These are phyloP conservation scores for Drosophila trichaetosa DNA, from an alignment of 2,888 invertebrate genomes.

Conservation along the genomic window DNA sequence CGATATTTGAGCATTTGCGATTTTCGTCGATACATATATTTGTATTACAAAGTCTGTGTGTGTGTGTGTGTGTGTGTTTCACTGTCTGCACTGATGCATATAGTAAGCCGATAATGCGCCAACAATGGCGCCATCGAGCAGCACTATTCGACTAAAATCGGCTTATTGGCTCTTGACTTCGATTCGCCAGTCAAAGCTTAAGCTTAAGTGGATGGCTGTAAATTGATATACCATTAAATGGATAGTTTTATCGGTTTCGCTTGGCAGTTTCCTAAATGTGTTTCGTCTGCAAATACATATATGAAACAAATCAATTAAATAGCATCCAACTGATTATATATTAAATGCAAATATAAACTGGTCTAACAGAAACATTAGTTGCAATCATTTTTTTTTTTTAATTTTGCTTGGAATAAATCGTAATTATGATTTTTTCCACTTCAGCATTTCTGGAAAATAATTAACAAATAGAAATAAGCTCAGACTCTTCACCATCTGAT, in stretches of 20 bases:
- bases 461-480: neutral
- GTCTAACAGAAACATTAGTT: neutral
- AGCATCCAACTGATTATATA: neutral
- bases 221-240: conserved; percentile 58
- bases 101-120: conserved; percentile 72
- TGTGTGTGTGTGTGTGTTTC: conserved; percentile 1
- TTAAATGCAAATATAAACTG: neutral
- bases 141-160: conserved; percentile 58
- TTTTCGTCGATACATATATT: conserved; percentile 1
- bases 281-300: neutral
- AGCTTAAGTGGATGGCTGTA: conserved; percentile 59
- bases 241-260: conserved; percentile 47
- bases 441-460: neutral
- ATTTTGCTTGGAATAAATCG: neutral
- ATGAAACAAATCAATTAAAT: neutral
- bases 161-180: conserved; percentile 73
- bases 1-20: conserved; percentile 5
- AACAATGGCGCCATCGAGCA: conserved; percentile 69
- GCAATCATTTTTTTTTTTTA: neutral
- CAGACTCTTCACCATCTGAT: neutral
- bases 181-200: conserved; percentile 66
- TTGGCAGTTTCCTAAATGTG: conserved; percentile 3
- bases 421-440: too few species aligned
- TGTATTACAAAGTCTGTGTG: neutral
- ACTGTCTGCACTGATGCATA: conserved; percentile 63